phyloP scores from a whole-genome alignment of 2,113 vertebrate genomes.

The Opisthocomus hoazin region DNA sequence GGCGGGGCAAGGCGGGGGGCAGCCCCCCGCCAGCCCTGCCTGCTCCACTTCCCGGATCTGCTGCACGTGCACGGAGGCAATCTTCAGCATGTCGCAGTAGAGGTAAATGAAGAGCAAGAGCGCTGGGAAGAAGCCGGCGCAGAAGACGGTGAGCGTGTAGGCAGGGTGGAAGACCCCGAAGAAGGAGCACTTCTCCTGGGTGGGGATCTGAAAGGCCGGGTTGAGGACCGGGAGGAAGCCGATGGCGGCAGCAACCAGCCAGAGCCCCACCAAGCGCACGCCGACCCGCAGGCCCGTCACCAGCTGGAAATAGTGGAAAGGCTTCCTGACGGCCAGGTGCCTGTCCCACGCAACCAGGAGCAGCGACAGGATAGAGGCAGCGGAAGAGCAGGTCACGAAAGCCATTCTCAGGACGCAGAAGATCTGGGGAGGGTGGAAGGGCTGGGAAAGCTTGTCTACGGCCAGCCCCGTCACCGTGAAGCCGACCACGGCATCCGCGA shows the following conservation, averaged over 20 bases:
- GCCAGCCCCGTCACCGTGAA: constrained; percentile 79
- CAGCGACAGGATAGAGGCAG: constrained; percentile 87
- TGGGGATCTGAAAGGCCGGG: constrained; percentile 66
- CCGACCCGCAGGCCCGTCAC: constrained; percentile 62
- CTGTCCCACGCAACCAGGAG: constrained; percentile 86
- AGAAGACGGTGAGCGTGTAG: constrained; percentile 78
- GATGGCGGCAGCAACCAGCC: constrained; percentile 73
- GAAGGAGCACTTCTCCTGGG: constrained; percentile 75
- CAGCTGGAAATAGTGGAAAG: constrained; percentile 79
- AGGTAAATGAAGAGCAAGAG: constrained; percentile 83
- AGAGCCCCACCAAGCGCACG: constrained; percentile 68
- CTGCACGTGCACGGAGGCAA: constrained; percentile 79
- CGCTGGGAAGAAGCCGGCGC: constrained; percentile 79
- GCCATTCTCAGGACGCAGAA: constrained; percentile 83
- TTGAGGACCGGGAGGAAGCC: constrained; percentile 82
- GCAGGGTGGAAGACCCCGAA: constrained; percentile 77
- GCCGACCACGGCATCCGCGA: constrained; percentile 83
- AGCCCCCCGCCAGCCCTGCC: neutral
- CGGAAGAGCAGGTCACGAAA: constrained; percentile 77
- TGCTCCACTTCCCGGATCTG: constrained; percentile 77
- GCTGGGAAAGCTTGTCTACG: constrained; percentile 70
- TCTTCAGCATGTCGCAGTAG: constrained; percentile 90
- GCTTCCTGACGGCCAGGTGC: constrained; percentile 86
- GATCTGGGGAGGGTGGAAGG: constrained; percentile 29
- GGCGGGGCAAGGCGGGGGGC: neutral